Evolutionary conservation across 2,797 vertebrate genomes (phyloP).

Genomic region (Anas bahamensis): DNA sequence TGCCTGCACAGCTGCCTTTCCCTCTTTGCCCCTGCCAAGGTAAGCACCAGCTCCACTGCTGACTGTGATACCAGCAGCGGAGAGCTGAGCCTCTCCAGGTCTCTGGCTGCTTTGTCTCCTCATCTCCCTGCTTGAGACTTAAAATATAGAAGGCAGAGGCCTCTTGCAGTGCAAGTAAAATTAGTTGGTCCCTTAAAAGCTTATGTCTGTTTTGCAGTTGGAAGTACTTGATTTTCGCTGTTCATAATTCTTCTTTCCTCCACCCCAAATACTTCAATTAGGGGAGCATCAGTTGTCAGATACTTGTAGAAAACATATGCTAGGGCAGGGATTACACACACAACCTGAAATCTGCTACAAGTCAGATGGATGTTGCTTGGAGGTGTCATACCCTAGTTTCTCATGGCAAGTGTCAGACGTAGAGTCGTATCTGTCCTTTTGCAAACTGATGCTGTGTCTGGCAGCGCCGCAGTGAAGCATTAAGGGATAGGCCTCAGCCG

Average conservation of each 20-base stretch:
- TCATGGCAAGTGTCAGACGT: background rate
- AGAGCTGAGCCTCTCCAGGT: background rate
- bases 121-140: background rate
- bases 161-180: background rate
- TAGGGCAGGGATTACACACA: background rate
- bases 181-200: background rate
- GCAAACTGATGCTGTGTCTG: accelerated
- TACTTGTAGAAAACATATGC: background rate
- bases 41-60: background rate
- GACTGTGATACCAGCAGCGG: background rate
- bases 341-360: background rate
- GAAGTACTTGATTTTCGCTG: background rate
- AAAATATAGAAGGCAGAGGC: background rate
- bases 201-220: background rate
- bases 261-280: background rate
- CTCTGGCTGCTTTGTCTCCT: background rate
- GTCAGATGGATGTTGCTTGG: background rate
- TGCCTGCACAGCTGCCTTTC: background rate
- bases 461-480: background rate
- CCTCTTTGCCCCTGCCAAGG: background rate
- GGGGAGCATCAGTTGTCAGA: background rate
- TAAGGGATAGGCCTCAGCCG: background rate
- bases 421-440: background rate
- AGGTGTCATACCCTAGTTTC: background rate
- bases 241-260: background rate